Evolutionary conservation across 2,113 vertebrate genomes (phyloP).

Genomic region (Heteronetta atricapilla): DNA sequence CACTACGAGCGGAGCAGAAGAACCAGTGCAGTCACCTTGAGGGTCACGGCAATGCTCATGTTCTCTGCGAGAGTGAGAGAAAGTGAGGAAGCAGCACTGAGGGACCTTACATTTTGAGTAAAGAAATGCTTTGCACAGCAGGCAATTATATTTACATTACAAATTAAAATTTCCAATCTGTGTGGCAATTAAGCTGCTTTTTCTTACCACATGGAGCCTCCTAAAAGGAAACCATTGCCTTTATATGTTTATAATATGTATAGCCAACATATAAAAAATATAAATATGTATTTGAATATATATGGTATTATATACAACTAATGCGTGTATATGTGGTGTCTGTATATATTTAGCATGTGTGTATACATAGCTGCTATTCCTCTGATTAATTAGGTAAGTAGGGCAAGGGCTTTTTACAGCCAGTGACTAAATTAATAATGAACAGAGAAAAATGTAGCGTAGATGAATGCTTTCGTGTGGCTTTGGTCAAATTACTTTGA

Average conservation of each 20-base stretch:
- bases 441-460: background rate
- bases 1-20: background rate
- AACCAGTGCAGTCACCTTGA: background rate
- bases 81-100: background rate
- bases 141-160: background rate
- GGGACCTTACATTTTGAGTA: background rate
- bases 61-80: background rate
- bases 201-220: background rate
- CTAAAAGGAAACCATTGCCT: background rate
- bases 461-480: conserved; percentile 4
- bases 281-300: background rate
- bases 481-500: conserved; percentile 42
- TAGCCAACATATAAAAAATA: background rate
- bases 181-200: background rate
- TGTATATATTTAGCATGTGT: background rate
- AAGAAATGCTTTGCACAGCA: background rate
- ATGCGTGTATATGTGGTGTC: background rate
- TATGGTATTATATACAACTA: background rate
- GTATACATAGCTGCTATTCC: background rate
- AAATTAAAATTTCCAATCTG: background rate
- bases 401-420: background rate
- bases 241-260: background rate
- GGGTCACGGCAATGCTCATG: accelerated
- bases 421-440: background rate
- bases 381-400: background rate